Base-by-base conservation (phyloP, 1,140 invertebrate genomes). In the Neodiprion pinetum region DNA sequence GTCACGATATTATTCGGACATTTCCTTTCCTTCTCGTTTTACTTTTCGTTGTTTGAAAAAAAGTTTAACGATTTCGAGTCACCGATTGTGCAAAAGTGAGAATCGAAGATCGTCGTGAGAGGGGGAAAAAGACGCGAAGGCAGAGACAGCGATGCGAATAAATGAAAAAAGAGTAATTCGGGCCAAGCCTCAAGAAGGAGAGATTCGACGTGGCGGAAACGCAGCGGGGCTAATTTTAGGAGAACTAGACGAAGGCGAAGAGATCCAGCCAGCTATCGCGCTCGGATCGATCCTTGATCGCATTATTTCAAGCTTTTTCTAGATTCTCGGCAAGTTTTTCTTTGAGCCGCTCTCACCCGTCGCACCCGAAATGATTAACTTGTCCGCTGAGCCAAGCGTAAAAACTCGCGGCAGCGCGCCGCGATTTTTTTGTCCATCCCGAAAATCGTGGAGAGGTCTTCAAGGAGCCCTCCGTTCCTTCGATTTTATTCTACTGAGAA, bases 311-410 rank as follows among this genome's bases (percentile, higher is more conserved):
- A 61, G 53, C 53, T 61, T 61, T 61, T 61, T 9, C 53, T 61
- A 61, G 53, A 61, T 61, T 5, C 28, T 40, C 28, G 28, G 2
- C 28, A 40, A 5, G 2, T 40, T 61, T 61, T 61, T 40, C 4
- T 53, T 53, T 9, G n/a, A 4, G 9, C 8, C 53, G 4, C 53
- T 12, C 11, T 17, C 53, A 12, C 53, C n/a, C 11, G 11, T 17
- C n/a, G 11, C 53, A 61, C 53, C 53, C 53, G n/a, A 17, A 61
- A 61, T 61, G 53, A 61, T 61, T 61, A 61, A 61, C 53, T 61
- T 61, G 53, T 61, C 9, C 53, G 53, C 53, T 14, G 53, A 61
- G 53, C 28, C 53, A 61, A 61, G 53, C 53, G 53, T 17, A 61
- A 61, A 61, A 61, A 61, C 11, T 4, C 53, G 11, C 4, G n/a